Conservation (phyloP, 2,888 invertebrate genomes). For the Dermolepida albohirtum region DNA sequence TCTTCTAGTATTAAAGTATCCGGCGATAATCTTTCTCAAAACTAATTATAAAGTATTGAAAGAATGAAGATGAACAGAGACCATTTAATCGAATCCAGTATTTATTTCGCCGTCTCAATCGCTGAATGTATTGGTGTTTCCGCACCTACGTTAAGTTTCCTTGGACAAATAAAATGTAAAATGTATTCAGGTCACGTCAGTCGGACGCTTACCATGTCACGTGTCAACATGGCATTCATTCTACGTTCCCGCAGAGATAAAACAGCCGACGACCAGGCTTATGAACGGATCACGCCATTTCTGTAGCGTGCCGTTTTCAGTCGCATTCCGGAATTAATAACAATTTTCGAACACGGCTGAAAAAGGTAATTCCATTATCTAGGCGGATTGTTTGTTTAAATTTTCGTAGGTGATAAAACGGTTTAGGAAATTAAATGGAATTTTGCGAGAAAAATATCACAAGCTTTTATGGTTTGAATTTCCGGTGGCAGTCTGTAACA, state of each 20-base stretch:
- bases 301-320: neutral
- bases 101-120: too few species aligned
- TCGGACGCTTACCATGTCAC: conserved; percentile 19
- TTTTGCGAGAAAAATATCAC: neutral
- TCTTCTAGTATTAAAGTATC: too few species aligned
- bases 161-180: conserved; percentile 15
- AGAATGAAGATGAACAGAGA: too few species aligned
- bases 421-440: conserved; percentile 27
- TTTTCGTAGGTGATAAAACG: conserved; percentile 2
- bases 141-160: neutral
- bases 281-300: neutral
- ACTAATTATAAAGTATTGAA: too few species aligned
- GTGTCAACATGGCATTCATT: conserved; percentile 18
- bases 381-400: conserved; percentile 14
- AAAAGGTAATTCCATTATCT: conserved; percentile 15
- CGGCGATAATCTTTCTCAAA: too few species aligned
- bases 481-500: too few species aligned
- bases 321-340: conserved; percentile 13
- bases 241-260: conserved; percentile 10
- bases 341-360: conserved; percentile 8
- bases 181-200: conserved; percentile 22
- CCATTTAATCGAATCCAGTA: too few species aligned
- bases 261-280: conserved; percentile 1
- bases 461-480: too few species aligned
- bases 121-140: too few species aligned